Conservation (phyloP, 64 coral and sea anemone species). For the Stichodactyla helianthus region DNA sequence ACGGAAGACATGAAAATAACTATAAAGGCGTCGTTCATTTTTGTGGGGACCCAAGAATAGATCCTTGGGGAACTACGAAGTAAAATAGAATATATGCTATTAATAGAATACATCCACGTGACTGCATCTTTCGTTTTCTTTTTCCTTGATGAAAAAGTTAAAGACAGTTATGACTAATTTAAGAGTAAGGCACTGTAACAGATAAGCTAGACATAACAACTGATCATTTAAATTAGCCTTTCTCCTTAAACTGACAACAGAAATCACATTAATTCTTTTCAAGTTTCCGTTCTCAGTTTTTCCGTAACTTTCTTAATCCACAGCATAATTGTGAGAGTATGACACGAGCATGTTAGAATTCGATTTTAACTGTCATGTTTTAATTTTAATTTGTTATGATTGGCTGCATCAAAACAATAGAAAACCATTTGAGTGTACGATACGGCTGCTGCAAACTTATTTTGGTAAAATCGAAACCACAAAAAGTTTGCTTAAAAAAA, state of each 20-base stretch:
- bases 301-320: background rate
- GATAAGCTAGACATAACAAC: too few relatives aligned
- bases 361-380: background rate
- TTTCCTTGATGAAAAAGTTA: too few relatives aligned
- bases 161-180: too few relatives aligned
- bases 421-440: background rate
- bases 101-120: background rate
- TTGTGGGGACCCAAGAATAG: background rate
- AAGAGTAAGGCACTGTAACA: too few relatives aligned
- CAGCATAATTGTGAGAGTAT: background rate
- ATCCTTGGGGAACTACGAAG: background rate
- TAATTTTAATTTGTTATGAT: background rate
- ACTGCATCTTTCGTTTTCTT: background rate
- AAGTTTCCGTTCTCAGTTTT: too few relatives aligned
- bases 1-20: background rate
- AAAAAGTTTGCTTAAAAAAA: background rate
- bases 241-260: too few relatives aligned
- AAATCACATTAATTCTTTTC: too few relatives aligned
- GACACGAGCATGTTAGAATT: background rate
- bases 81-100: background rate
- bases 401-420: constrained; percentile 2
- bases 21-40: background rate
- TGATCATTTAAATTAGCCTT: too few relatives aligned
- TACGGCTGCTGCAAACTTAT: background rate
- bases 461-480: background rate